Evolutionary conservation across 2,113 vertebrate genomes (phyloP).

Genomic region (Hippocampus guttulatus): DNA sequence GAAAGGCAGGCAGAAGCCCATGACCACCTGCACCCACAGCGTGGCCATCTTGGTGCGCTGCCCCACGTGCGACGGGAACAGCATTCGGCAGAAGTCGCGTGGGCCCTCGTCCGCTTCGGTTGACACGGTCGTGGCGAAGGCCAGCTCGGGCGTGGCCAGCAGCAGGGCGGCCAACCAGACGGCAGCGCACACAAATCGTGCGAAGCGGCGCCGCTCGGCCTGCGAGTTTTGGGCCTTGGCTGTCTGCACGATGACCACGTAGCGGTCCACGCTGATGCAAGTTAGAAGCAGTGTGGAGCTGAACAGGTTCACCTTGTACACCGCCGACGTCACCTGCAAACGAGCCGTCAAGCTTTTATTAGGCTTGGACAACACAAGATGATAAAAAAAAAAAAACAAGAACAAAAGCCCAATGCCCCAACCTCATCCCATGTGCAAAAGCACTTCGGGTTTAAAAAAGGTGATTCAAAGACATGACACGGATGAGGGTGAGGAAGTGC

Average conservation of each 20-base stretch:
- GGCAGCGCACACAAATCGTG: constrained; percentile 65
- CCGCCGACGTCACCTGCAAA: constrained; percentile 52
- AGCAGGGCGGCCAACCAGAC: constrained; percentile 73
- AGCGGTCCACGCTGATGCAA: constrained; percentile 86
- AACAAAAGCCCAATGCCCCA: neutral
- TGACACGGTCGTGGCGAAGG: constrained; percentile 62
- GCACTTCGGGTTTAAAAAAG: no score
- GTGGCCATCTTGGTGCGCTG: constrained; percentile 62
- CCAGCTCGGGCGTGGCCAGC: constrained; percentile 78
- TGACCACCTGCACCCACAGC: constrained; percentile 73
- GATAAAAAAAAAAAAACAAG: no score
- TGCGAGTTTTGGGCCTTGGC: constrained; percentile 69
- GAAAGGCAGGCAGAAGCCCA: constrained; percentile 83
- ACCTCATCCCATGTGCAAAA: no score
- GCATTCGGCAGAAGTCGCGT: constrained; percentile 63
- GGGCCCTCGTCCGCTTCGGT: neutral
- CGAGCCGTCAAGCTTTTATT: neutral
- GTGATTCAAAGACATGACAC: no score
- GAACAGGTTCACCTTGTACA: constrained; percentile 87
- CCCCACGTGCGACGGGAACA: constrained; percentile 51
- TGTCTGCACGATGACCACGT: constrained; percentile 76
- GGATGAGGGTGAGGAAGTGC: no score
- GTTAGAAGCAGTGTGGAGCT: constrained; percentile 81
- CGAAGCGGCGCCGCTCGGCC: constrained; percentile 63
- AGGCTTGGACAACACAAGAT: neutral